phyloP scores from a whole-genome alignment of 2,113 vertebrate genomes.

The Microcebus griseorufus region DNA sequence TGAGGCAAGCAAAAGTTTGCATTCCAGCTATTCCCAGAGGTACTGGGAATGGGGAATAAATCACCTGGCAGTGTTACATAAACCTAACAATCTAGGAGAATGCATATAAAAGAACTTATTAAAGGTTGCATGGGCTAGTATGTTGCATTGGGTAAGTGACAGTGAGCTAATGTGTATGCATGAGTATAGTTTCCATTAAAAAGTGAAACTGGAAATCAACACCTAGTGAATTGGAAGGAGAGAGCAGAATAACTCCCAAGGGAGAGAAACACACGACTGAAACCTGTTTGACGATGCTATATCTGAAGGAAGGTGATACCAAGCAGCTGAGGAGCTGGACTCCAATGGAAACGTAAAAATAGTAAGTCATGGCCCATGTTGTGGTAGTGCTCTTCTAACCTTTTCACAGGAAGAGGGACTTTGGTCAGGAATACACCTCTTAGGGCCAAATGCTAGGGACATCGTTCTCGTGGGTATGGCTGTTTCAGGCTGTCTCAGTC shows the following conservation, averaged over 20 bases:
- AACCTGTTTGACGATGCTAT: background rate
- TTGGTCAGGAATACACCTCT: background rate
- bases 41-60: background rate
- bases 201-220: constrained; percentile 1
- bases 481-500: background rate
- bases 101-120: background rate
- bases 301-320: background rate
- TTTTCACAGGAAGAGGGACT: background rate
- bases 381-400: background rate
- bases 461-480: background rate
- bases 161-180: background rate
- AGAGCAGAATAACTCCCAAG: background rate
- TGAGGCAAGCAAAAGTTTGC: background rate
- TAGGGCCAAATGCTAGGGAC: background rate
- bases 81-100: background rate
- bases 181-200: background rate
- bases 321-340: background rate
- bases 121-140: background rate
- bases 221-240: background rate
- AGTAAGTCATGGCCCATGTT: background rate
- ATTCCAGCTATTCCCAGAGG: background rate
- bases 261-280: background rate
- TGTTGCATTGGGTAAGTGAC: background rate
- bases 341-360: background rate
- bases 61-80: background rate